Evolutionary conservation across 2,113 vertebrate species (phyloP).

Genomic region (Etia nguti): DNA sequence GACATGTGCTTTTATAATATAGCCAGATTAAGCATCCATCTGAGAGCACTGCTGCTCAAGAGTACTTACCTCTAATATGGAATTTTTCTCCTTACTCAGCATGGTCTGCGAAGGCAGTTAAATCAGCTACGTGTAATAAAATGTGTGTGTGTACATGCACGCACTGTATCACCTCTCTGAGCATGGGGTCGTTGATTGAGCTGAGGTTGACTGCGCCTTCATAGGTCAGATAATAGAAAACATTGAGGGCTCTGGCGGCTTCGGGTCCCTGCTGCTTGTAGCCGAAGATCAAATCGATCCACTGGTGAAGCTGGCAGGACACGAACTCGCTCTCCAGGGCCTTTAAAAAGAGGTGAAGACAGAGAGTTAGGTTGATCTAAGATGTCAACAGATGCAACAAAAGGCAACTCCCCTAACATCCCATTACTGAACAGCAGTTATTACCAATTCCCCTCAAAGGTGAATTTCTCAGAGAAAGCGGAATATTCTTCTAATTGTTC

Average conservation of each 20-base stretch:
- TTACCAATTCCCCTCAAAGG: constrained; percentile 25
- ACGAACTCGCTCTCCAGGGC: constrained; percentile 98
- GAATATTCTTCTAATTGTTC: constrained; percentile 27
- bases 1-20: constrained; percentile 41
- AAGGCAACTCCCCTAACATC: constrained; percentile 7
- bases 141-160: background rate
- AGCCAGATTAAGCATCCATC: constrained; percentile 44
- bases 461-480: constrained; percentile 21
- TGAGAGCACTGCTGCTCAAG: constrained; percentile 22
- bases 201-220: constrained; percentile 92
- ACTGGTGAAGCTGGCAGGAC: constrained; percentile 98
- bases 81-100: constrained; percentile 39
- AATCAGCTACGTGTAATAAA: background rate
- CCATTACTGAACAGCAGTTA: constrained; percentile 37
- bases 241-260: constrained; percentile 88
- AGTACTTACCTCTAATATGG: constrained; percentile 38
- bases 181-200: constrained; percentile 85
- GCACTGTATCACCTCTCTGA: constrained; percentile 84
- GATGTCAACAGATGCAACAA: constrained; percentile 35
- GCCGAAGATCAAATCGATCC: constrained; percentile 98
- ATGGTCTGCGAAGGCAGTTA: background rate
- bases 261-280: constrained; percentile 98
- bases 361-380: background rate
- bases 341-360: constrained; percentile 63
- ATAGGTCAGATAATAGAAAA: constrained; percentile 97